Evolutionary conservation across 2,888 invertebrate species (phyloP).

Genomic region (Physocephala rufipes): DNA sequence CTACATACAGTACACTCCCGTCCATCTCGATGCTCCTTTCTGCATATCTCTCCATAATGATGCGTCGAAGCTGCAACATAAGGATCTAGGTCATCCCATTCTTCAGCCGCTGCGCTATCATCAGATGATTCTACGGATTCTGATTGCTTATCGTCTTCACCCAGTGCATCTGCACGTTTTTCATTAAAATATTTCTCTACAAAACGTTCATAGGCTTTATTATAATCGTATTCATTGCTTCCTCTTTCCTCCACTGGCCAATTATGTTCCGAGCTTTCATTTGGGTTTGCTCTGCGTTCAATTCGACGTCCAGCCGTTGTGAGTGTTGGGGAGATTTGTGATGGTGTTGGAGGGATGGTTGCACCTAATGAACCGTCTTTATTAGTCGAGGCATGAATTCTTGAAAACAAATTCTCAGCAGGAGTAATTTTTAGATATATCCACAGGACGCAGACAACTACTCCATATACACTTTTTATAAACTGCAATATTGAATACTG

Average conservation of each 20-base stretch:
- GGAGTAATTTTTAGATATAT: neutral
- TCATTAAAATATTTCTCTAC: conserved; percentile 63
- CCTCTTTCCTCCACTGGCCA: conserved; percentile 41
- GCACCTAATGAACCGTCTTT: conserved; percentile 34
- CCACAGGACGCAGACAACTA: neutral
- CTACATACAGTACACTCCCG: conserved; percentile 76
- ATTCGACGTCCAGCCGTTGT: conserved; percentile 14
- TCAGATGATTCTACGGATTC: conserved; percentile 38
- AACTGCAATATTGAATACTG: neutral
- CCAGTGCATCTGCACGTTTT: conserved; percentile 63
- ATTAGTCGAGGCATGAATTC: conserved; percentile 1
- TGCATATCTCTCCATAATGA: conserved; percentile 65
- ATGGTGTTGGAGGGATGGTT: conserved; percentile 43
- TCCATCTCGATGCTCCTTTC: conserved; percentile 72
- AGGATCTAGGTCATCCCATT: conserved; percentile 23
- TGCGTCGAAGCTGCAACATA: conserved; percentile 40
- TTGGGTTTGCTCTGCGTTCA: conserved; percentile 36
- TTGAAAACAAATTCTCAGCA: neutral
- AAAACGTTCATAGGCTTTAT: conserved; percentile 60
- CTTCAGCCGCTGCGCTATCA: conserved; percentile 38
- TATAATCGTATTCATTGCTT: conserved; percentile 52
- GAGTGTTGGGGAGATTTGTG: neutral
- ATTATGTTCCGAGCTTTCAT: conserved; percentile 39
- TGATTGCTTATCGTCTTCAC: conserved; percentile 36
- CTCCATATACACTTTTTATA: neutral